These are phyloP conservation scores for Asobara japonica DNA, from an alignment of 1,140 invertebrate species.

Conservation along the genomic window DNA sequence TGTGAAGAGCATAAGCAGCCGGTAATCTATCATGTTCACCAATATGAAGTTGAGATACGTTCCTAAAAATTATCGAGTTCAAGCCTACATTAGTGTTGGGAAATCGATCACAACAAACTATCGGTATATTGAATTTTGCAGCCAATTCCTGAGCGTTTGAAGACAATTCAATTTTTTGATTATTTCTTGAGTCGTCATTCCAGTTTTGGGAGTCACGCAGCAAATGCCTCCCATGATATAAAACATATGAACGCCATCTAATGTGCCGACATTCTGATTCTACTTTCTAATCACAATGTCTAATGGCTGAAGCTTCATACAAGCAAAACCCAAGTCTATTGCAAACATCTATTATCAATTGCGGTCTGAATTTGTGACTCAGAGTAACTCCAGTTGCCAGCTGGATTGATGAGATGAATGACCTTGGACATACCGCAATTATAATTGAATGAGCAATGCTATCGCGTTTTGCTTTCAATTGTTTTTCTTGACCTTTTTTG, in stretches of 20 bases:
- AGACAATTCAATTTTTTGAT: not conserved
- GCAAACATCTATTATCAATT: constrained; percentile 52
- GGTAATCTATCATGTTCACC: not conserved
- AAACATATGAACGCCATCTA: constrained; percentile 54
- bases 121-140: not conserved
- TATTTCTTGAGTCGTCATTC: constrained; percentile 16
- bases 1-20: not conserved
- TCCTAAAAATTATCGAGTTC: not conserved
- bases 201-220: constrained; percentile 31
- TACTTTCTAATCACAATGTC: constrained; percentile 37
- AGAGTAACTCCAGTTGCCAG: constrained; percentile 52
- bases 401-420: constrained; percentile 54
- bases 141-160: not conserved
- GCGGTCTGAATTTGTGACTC: constrained; percentile 50
- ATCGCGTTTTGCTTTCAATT: constrained; percentile 51
- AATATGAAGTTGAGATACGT: not conserved
- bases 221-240: constrained; percentile 51
- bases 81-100: not conserved
- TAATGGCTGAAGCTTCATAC: constrained; percentile 57
- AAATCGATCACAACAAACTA: not conserved
- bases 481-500: constrained; percentile 27
- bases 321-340: constrained; percentile 47
- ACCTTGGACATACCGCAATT: constrained; percentile 47
- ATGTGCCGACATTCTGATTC: constrained; percentile 54
- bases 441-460: constrained; percentile 50